phyloP scores from a whole-genome alignment of 2,888 invertebrate genomes.

The Drosophila falleni region DNA sequence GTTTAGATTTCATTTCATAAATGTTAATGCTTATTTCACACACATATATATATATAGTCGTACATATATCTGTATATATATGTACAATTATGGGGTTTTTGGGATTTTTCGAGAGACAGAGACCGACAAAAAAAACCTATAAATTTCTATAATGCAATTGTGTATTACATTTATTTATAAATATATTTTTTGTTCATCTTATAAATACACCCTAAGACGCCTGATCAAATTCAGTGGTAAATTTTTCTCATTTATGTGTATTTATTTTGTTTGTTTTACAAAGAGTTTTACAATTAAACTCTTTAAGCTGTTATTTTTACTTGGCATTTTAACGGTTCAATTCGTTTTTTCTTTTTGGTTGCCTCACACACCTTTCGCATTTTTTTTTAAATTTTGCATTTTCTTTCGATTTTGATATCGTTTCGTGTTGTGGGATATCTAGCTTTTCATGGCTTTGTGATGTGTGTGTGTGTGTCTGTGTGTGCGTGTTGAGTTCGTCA shows the following conservation, averaged over 20 bases:
- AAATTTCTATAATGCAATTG: slow-evolving; percentile 21
- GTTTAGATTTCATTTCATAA: slow-evolving; percentile 50
- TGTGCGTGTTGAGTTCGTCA: slow-evolving; percentile 18
- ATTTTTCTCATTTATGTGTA: slow-evolving; percentile 33
- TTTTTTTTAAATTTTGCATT: slow-evolving; percentile 31
- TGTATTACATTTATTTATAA: slow-evolving; percentile 37
- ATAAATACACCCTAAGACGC: slow-evolving; percentile 50
- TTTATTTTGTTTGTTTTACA: slow-evolving; percentile 8
- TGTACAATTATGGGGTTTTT: slow-evolving; percentile 24
- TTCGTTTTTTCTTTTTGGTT: slow-evolving; percentile 44
- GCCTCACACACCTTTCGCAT: slow-evolving; percentile 25
- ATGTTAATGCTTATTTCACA: slow-evolving; percentile 62
- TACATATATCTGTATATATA: slow-evolving; percentile 24
- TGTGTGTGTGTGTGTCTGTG: slow-evolving; percentile 19
- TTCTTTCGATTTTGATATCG: slow-evolving; percentile 41
- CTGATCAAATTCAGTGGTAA: slow-evolving; percentile 66
- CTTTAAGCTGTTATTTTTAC: slow-evolving; percentile 26
- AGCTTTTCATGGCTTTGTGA: slow-evolving; percentile 7
- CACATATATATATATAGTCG: slow-evolving; percentile 47
- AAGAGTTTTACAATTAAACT: slow-evolving; percentile 34
- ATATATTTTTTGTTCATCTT: slow-evolving; percentile 25
- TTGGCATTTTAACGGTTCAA: slow-evolving; percentile 52
- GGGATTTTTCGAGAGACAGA: slow-evolving; percentile 22
- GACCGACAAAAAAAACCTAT: slow-evolving; percentile 30
- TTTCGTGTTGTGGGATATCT: slow-evolving; percentile 23